Evolutionary conservation across 2,113 vertebrate species (phyloP), one percentile per base, ranked within the genome.

Genomic region (Spheniscus mendiculus): DNA sequence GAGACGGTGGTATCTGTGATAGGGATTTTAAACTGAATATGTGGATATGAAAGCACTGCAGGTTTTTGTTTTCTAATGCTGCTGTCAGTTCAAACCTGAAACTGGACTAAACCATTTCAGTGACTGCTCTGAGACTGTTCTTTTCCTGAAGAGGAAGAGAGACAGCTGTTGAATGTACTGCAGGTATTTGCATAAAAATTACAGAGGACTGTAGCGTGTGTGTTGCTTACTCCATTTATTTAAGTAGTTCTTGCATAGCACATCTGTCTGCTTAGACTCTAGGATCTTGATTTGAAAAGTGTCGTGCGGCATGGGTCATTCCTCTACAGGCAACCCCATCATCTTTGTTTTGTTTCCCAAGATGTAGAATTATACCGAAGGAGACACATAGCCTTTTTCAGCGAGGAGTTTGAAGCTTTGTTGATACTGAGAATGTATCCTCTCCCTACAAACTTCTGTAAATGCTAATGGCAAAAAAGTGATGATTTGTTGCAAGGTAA

Each of bases 91-190:
- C 36, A 87, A 81, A 77, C 16, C 16, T 81, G 83, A 83, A 87
- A 87, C 42, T 67, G 72, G 52, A 44, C 69, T 84, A 49, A 90
- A 81, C 7, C 3, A 22, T 95, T 96, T 69, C 62, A 85, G 91
- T 93, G 92, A 70, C 70, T 78, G 40, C 63, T 65, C 56, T 82
- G 95, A 95, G 86, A 69, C 32, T 78, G 16, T 66, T 81, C 70
- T 84, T 86, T 97, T 96, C 89, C 93, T 92, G 67, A 81, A 93
- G 74, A 95, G 92, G 47, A 95, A 83, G 76, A 86, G 80, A 94
- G 30, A 81, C n/a, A 93, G 50, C 65, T 36, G 22, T 77, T 94
- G 94, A 93, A 73, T 70, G 9, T 49, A 77, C 56, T 50, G 8
- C 27, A 85, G 50, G 6, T 40, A 71, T 81, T 87, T 73, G 38